Base-by-base conservation (phyloP, 2,113 vertebrate species). In the Platichthys flesus region DNA sequence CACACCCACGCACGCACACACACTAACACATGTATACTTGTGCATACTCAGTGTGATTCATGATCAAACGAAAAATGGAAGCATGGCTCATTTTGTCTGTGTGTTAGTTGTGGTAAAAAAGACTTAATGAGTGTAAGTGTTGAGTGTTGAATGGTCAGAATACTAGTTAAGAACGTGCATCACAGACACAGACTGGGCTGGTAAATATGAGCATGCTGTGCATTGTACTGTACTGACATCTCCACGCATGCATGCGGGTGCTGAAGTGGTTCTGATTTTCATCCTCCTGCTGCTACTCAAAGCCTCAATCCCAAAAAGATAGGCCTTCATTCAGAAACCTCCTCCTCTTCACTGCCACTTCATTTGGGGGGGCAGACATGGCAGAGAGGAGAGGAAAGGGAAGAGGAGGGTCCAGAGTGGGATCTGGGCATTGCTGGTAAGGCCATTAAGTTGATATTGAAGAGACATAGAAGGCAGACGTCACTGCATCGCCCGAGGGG, bases 1-100 rank as follows among this genome's bases (percentile, higher is more conserved):
- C 72, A 77, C 61, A 60, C 66, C 54, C 65, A n/a, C 60, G n/a
- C 47, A 76, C 60, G 5, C 28, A 31, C 28, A 31, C 28, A 31
- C 28, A 31, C 5, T 5, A 31, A 31, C 28, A 31, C 28, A 31
- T 31, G 28, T 31, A 31, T 31, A 31, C 28, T 28, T 28, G 47
- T 35, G 31, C 14, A 52, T 60, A 67, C 45, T 67, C 40, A 9
- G 10, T 9, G 55, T 47, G 21, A 35, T 54, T 61, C 35, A 47
- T 9, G 6, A 23, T 72, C 55, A 37, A 51, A n/a, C 51, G 51
- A 9, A 6, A 52, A n/a, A 52, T 2, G 20, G 49, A 52, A n/a
- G 18, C 45, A 47, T 16, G 45, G 45, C 45, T 47, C 45, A 16
- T 47, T 47, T 52, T 35, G 8, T 6, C 35, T 35, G 35, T 35